These are phyloP conservation scores for Drosophila varians DNA, from an alignment of 1,140 invertebrate species.

Conservation along the genomic window DNA sequence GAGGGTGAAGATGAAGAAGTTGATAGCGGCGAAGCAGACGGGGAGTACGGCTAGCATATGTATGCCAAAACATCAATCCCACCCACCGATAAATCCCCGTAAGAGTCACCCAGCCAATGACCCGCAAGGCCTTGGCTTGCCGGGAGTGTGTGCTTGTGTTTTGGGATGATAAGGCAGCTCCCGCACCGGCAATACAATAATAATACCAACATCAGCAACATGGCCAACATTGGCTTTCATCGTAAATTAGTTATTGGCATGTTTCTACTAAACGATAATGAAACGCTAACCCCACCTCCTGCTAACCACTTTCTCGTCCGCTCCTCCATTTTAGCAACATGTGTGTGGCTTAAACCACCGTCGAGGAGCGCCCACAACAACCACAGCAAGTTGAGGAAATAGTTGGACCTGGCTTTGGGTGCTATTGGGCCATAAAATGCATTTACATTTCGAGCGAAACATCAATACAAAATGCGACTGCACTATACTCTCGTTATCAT, in stretches of 20 bases:
- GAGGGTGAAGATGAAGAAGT: slow-evolving; percentile 30
- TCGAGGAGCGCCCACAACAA: slow-evolving; percentile 5
- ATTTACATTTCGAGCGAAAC: slow-evolving; percentile 96
- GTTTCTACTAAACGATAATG: slow-evolving; percentile 76
- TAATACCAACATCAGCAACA: slow-evolving; percentile 7
- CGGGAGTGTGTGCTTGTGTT: slow-evolving; percentile 4
- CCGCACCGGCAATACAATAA: slow-evolving; percentile 19
- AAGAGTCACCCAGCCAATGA: slow-evolving; percentile 31
- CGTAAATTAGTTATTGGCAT: slow-evolving; percentile 81
- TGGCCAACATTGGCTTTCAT: slow-evolving; percentile 54
- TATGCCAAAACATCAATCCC: slow-evolving; percentile 50
- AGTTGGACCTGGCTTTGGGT: slow-evolving; percentile 19
- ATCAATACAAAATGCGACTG: slow-evolving; percentile 97
- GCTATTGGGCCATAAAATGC: slow-evolving; percentile 85
- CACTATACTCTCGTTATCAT: slow-evolving; percentile 96
- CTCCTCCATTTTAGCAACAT: slow-evolving; percentile 48
- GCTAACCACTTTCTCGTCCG: background rate
- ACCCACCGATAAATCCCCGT: slow-evolving; percentile 37
- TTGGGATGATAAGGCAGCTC: slow-evolving; percentile 65
- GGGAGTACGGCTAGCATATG: slow-evolving; percentile 56
- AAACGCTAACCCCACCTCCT: slow-evolving; percentile 26
- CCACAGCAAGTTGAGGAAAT: slow-evolving; percentile 29
- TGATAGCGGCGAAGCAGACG: slow-evolving; percentile 16
- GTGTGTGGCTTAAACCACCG: slow-evolving; percentile 59
- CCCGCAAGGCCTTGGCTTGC: slow-evolving; percentile 16